These are phyloP conservation scores for Monochamus alternatus DNA, from an alignment of 2,888 invertebrate species.

Conservation along the genomic window DNA sequence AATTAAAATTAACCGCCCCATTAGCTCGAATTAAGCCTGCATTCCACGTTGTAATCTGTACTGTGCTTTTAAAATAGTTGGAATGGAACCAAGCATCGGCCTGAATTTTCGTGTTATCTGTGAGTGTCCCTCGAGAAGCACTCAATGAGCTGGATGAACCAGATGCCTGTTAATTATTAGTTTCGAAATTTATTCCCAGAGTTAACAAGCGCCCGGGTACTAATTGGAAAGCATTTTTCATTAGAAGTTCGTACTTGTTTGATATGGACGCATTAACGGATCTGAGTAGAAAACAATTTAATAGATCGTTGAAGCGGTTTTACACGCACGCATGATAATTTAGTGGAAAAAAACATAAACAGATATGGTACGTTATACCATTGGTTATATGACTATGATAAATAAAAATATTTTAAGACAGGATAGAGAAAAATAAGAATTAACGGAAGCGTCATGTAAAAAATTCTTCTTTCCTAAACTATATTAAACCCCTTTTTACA, in stretches of 20 bases:
- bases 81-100: slow-evolving; percentile 38
- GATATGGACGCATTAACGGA: not conserved
- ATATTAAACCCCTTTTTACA: too few relatives aligned
- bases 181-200: slow-evolving; percentile 34
- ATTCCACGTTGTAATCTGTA: slow-evolving; percentile 8
- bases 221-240: slow-evolving; percentile 13
- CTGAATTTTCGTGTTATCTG: slow-evolving; percentile 31
- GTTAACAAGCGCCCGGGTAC: not conserved
- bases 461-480: too few relatives aligned
- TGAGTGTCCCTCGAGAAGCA: slow-evolving; percentile 28
- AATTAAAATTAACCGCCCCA: slow-evolving; percentile 29
- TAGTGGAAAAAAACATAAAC: slow-evolving; percentile 16
- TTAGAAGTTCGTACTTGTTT: not conserved
- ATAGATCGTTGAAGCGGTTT: not conserved
- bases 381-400: too few relatives aligned
- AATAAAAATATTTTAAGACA: too few relatives aligned
- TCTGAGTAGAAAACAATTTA: not conserved
- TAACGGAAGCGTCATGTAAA: too few relatives aligned
- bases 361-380: not conserved
- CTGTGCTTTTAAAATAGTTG: slow-evolving; percentile 33
- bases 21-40: slow-evolving; percentile 16
- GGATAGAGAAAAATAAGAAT: too few relatives aligned
- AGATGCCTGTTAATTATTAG: slow-evolving; percentile 46
- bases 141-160: slow-evolving; percentile 45
- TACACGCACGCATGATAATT: not conserved